These are phyloP conservation scores for Ochotona curzoniae DNA, from an alignment of 2,113 vertebrate genomes.

Conservation along the genomic window DNA sequence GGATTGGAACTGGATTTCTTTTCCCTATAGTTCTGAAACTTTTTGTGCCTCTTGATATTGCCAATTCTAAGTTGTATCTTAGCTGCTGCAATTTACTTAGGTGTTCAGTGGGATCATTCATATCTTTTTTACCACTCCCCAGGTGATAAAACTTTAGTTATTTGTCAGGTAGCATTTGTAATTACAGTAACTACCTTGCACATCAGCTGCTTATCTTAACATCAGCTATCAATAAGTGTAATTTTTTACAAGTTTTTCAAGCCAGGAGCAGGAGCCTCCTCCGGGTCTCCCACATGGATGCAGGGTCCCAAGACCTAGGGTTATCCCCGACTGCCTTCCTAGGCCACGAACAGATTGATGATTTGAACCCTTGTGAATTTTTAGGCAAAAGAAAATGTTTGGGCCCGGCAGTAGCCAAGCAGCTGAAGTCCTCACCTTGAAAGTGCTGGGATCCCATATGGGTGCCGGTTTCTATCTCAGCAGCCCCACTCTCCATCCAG, in stretches of 20 bases:
- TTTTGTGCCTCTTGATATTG: neutral
- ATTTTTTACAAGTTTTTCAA: slow-evolving; percentile 14
- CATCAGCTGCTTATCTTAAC: neutral
- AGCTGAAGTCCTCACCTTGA: no score
- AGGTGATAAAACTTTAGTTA: slow-evolving; percentile 3
- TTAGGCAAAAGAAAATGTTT: slow-evolving; percentile 34
- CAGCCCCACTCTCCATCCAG: no score
- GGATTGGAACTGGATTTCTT: neutral
- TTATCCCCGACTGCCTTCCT: neutral
- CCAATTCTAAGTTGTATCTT: neutral
- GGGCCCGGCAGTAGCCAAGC: no score
- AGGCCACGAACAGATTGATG: neutral
- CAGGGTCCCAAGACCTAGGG: no score
- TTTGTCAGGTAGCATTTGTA: slow-evolving; percentile 1
- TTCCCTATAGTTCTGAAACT: neutral
- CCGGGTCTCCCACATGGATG: neutral
- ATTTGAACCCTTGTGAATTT: neutral
- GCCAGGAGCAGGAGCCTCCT: no score
- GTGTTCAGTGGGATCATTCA: neutral
- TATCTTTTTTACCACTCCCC: slow-evolving; percentile 19
- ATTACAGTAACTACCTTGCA: slow-evolving; percentile 33
- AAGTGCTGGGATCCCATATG: no score
- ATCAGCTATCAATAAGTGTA: slow-evolving; percentile 2
- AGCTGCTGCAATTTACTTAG: neutral
- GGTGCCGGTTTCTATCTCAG: no score